Conservation (phyloP, 2,888 invertebrate species). For the Hemicrepidius hirtus region DNA sequence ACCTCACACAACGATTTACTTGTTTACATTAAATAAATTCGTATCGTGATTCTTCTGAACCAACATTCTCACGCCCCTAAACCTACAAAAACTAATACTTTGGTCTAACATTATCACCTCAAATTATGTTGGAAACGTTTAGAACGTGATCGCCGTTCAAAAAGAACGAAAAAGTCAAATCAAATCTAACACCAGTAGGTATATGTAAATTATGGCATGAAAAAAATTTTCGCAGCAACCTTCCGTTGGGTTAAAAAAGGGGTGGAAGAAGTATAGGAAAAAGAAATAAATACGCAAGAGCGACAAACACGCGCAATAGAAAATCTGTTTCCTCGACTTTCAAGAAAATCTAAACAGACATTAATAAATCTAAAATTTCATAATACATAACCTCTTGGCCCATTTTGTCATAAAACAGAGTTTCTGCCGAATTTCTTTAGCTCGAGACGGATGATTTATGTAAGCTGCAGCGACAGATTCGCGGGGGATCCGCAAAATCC, state of each 20-base stretch:
- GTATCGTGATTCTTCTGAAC: background rate
- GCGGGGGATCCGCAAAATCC: conserved; percentile 59
- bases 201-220: no score
- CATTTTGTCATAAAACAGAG: conserved; percentile 58
- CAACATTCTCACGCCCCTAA: background rate
- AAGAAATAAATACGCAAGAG: conserved; percentile 16
- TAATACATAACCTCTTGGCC: conserved; percentile 60
- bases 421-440: conserved; percentile 60
- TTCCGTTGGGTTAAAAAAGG: background rate
- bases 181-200: no score
- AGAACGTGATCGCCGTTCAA: no score
- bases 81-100: no score
- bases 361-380: conserved; percentile 64
- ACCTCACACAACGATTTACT: conserved; percentile 45
- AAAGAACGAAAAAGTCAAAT: no score
- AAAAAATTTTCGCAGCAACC: no score
- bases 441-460: conserved; percentile 63
- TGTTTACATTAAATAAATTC: conserved; percentile 40
- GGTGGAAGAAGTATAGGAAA: conserved; percentile 5
- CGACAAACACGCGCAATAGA: conserved; percentile 27
- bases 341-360: conserved; percentile 57
- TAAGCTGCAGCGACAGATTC: conserved; percentile 59
- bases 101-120: no score
- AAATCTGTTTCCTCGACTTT: conserved; percentile 45
- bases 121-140: no score